phyloP scores from a whole-genome alignment of 2,888 invertebrate species.

The Shargacucullia verbasci region DNA sequence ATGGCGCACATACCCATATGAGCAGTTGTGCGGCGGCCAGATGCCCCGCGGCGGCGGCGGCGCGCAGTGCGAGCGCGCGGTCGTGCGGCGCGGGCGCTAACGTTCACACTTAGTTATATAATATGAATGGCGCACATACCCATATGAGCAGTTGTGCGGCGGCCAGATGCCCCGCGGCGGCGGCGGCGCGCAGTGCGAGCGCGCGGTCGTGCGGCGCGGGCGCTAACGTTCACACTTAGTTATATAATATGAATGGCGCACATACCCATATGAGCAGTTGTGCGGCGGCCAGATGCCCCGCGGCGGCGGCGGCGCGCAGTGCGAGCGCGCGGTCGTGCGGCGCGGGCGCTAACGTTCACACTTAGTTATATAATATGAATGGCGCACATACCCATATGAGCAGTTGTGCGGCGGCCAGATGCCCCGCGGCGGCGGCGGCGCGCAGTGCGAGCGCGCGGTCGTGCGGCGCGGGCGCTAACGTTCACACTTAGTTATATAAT shows the following conservation, averaged over 20 bases:
- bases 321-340: constrained; percentile 72
- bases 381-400: background rate
- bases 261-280: constrained; percentile 93
- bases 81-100: constrained; percentile 48
- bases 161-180: constrained; percentile 90
- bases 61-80: constrained; percentile 55
- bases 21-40: constrained; percentile 78
- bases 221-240: too few species aligned
- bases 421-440: background rate
- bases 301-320: constrained; percentile 96
- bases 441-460: background rate
- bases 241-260: background rate
- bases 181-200: constrained; percentile 84
- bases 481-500: too few species aligned
- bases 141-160: constrained; percentile 90
- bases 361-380: too few species aligned
- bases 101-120: too few species aligned
- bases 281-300: constrained; percentile 95
- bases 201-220: constrained; percentile 67
- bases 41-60: constrained; percentile 88
- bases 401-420: background rate
- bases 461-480: background rate
- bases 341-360: too few species aligned
- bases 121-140: too few species aligned
- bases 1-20: too few species aligned